phyloP scores from a whole-genome alignment of 1,140 invertebrate genomes.

The Dendrolimus punctatus region DNA sequence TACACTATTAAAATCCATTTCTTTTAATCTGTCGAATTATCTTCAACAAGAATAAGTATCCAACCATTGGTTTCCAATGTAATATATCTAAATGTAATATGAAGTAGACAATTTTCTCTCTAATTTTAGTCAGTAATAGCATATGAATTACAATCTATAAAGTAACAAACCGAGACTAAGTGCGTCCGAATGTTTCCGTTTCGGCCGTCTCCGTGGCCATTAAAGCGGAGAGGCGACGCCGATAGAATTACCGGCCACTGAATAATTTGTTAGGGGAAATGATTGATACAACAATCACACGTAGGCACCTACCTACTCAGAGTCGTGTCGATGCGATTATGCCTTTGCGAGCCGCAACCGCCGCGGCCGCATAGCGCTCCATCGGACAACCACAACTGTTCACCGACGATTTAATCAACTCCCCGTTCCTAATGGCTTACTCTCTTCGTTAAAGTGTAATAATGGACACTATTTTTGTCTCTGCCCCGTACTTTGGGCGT shows the following conservation, averaged over 20 bases:
- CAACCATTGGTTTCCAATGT: too few species aligned
- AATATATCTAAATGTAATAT: too few species aligned
- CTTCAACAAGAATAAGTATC: too few species aligned
- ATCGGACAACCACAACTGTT: slow-evolving; percentile 41
- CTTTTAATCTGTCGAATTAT: too few species aligned
- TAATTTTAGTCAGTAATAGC: slow-evolving; percentile 29
- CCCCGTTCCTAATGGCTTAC: slow-evolving; percentile 57
- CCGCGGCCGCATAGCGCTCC: slow-evolving; percentile 34
- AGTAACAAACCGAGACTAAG: slow-evolving; percentile 66
- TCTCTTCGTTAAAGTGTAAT: slow-evolving; percentile 69
- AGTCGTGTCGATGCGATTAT: slow-evolving; percentile 63
- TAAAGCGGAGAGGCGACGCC: slow-evolving; percentile 36
- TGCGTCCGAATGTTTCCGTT: slow-evolving; percentile 54
- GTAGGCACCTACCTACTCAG: slow-evolving; percentile 34
- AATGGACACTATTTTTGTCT: slow-evolving; percentile 57
- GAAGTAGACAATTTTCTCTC: slow-evolving; percentile 18
- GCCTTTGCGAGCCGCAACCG: slow-evolving; percentile 36
- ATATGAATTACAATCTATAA: slow-evolving; percentile 56
- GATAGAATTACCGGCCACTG: slow-evolving; percentile 64
- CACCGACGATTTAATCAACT: slow-evolving; percentile 65
- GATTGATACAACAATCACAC: slow-evolving; percentile 69
- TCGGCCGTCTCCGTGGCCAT: slow-evolving; percentile 35
- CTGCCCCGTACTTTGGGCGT: slow-evolving; percentile 29
- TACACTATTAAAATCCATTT: too few species aligned
- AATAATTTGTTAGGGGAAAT: slow-evolving; percentile 69